A percentile compares a stretch with the other conserved stretches of the same genome.
phyloP scores from a whole-genome alignment of 2,113 vertebrate species.

The Melanerpes formicivorus region DNA sequence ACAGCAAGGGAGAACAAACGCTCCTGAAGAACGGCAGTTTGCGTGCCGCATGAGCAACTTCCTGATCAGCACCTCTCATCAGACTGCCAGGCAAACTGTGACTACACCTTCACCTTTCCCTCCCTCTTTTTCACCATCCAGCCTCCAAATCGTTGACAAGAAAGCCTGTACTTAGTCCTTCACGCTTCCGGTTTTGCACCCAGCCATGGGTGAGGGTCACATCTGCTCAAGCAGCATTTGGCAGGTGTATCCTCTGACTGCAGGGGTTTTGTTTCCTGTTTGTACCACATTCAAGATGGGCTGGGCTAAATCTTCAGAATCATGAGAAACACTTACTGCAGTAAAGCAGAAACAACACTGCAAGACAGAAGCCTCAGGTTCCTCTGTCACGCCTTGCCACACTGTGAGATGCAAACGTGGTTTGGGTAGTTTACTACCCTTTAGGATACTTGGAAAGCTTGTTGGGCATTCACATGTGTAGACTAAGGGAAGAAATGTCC shows the following conservation, averaged over 20 bases:
- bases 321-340: not conserved
- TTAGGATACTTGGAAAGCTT: not conserved
- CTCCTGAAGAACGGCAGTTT: not conserved
- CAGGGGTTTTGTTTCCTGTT: constrained; percentile 68
- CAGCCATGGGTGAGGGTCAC: constrained; percentile 27
- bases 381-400: not conserved
- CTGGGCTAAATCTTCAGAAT: constrained; percentile 21
- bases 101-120: constrained; percentile 20
- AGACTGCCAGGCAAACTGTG: constrained; percentile 23
- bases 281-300: constrained; percentile 35
- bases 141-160: not conserved
- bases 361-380: constrained; percentile 3
- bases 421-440: not conserved
- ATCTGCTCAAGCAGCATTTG: constrained; percentile 23
- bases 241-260: constrained; percentile 74
- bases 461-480: not conserved
- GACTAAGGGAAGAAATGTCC: not conserved
- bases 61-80: not conserved
- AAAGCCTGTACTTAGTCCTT: not conserved
- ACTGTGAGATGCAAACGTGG: not conserved
- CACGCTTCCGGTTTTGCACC: not conserved
- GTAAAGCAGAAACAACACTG: not conserved
- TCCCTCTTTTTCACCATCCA: not conserved
- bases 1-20: not conserved
- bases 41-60: not conserved